These are phyloP conservation scores for Leptopilina myrica DNA, from an alignment of 2,888 invertebrate species.

Conservation along the genomic window DNA sequence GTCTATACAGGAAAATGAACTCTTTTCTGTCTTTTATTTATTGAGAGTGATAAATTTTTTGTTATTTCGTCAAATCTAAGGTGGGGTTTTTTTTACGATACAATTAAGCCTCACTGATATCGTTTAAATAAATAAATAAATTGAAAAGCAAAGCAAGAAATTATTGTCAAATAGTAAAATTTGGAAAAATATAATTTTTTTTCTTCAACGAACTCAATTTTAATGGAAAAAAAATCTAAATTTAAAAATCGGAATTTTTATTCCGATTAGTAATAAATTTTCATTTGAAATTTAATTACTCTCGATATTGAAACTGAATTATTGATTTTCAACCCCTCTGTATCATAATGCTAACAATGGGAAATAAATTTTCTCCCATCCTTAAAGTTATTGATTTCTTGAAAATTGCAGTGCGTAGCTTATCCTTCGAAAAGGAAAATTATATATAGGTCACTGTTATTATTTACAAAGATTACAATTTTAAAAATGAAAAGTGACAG, in stretches of 20 bases:
- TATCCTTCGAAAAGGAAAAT: not conserved
- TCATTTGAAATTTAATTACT: no score
- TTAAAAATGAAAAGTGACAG: not conserved
- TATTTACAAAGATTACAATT: not conserved
- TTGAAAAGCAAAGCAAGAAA: no score
- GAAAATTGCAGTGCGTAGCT: not conserved
- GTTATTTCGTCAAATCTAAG: not conserved
- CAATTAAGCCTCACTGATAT: no score
- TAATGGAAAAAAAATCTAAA: no score
- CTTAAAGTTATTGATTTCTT: not conserved
- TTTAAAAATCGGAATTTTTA: no score
- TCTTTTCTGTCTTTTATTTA: not conserved
- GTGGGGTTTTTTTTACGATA: no score
- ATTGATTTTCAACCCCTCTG: not conserved
- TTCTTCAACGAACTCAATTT: no score
- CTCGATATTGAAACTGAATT: no score
- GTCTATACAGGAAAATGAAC: not conserved
- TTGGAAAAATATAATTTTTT: no score
- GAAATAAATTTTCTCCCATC: not conserved
- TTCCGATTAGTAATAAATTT: no score
- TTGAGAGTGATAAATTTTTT: conserved; percentile 1
- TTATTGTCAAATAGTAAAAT: no score
- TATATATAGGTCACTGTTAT: not conserved
- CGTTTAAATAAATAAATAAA: no score
- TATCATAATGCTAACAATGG: not conserved